Evolutionary conservation across 2,888 invertebrate genomes (phyloP).

Genomic region (Perizoma affinitatum): DNA sequence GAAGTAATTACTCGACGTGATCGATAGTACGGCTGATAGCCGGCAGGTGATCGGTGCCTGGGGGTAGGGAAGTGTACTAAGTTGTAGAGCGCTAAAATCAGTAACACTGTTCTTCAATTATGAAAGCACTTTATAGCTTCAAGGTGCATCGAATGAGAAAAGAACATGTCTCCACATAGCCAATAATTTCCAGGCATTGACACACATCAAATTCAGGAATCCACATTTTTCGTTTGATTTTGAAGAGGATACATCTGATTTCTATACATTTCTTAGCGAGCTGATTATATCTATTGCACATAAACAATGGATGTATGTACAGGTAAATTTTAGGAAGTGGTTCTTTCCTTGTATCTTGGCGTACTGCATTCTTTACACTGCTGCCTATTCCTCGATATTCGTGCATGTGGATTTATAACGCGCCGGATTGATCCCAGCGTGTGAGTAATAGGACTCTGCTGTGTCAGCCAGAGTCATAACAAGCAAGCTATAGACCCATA

Average conservation of each 20-base stretch:
- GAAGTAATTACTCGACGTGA: constrained; percentile 36
- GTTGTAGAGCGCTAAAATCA: neutral
- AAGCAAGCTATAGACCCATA: neutral
- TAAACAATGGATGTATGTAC: no score
- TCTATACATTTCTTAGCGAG: no score
- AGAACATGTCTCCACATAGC: no score
- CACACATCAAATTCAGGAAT: no score
- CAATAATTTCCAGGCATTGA: no score
- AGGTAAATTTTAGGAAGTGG: no score
- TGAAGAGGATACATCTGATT: no score
- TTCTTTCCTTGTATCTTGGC: neutral
- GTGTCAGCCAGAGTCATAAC: neutral
- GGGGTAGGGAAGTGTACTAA: no score
- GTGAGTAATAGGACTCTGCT: constrained; percentile 9
- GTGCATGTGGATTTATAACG: constrained; percentile 25
- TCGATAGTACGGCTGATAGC: constrained; percentile 29
- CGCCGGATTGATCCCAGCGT: constrained; percentile 18
- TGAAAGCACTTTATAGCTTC: no score
- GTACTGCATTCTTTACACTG: constrained; percentile 10
- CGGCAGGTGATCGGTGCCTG: constrained; percentile 13
- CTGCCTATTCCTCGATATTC: constrained; percentile 1
- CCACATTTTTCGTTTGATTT: no score
- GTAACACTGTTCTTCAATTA: neutral
- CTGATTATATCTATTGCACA: no score
- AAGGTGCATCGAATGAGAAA: no score